Conservation (phyloP, 2,888 invertebrate species). For the Galerucella nymphaeae region DNA sequence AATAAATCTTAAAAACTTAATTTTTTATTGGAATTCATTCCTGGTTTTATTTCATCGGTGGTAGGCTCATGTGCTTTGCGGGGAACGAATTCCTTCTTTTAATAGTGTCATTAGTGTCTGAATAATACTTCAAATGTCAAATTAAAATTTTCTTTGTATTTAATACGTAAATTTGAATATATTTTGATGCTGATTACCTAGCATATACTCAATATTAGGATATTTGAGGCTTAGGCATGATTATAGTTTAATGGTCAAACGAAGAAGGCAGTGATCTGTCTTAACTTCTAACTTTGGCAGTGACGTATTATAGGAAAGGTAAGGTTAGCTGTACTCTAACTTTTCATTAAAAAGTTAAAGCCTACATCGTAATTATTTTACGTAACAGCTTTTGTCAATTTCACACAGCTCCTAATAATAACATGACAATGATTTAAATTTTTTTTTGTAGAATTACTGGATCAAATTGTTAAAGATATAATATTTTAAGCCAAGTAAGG, state of each 20-base stretch:
- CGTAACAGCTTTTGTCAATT: constrained; percentile 19
- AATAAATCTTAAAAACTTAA: not conserved
- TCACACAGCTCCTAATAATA: not conserved
- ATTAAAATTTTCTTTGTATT: constrained; percentile 34
- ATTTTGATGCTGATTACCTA: constrained; percentile 20
- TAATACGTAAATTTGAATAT: constrained; percentile 15
- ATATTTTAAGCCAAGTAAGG: not conserved
- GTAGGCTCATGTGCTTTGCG: not conserved
- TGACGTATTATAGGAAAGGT: constrained; percentile 36
- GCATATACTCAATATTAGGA: constrained; percentile 13
- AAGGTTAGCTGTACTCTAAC: constrained; percentile 33
- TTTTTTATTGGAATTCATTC: not conserved
- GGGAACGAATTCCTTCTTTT: not conserved
- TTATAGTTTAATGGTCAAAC: constrained; percentile 5
- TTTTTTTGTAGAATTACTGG: no score
- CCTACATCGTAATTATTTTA: constrained; percentile 20
- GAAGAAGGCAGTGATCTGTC: constrained; percentile 20
- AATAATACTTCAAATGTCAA: constrained; percentile 25
- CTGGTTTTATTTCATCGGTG: not conserved
- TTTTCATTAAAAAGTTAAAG: constrained; percentile 13
- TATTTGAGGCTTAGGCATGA: constrained; percentile 10
- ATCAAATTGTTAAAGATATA: not conserved
- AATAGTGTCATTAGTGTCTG: not conserved
- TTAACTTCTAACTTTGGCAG: constrained; percentile 21
- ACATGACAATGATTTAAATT: not conserved